These are phyloP conservation scores for Philaethria dido DNA, from an alignment of 2,888 invertebrate genomes.

Conservation along the genomic window DNA sequence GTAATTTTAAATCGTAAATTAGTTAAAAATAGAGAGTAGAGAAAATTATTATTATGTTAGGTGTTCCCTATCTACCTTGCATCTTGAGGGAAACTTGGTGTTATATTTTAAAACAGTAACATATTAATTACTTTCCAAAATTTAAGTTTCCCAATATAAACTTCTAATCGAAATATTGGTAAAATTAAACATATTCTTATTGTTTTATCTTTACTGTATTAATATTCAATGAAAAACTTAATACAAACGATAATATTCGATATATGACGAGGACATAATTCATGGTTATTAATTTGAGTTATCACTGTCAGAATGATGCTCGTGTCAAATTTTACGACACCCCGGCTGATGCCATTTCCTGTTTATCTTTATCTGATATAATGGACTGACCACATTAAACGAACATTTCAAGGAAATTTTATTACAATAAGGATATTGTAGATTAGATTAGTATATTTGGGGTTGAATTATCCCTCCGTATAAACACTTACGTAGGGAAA, in stretches of 20 bases:
- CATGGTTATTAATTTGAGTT: slow-evolving; percentile 7
- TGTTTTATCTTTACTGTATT: too few relatives aligned
- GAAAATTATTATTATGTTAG: too few relatives aligned
- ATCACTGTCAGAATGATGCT: slow-evolving; percentile 9
- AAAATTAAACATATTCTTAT: too few relatives aligned
- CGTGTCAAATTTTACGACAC: slow-evolving; percentile 20
- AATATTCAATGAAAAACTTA: neutral
- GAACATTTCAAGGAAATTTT: neutral
- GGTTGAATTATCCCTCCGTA: neutral
- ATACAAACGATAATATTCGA: neutral
- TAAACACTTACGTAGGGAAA: slow-evolving; percentile 13
- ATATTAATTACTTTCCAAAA: too few relatives aligned
- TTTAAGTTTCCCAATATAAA: too few relatives aligned
- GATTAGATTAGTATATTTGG: slow-evolving; percentile 11
- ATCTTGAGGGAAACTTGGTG: too few relatives aligned
- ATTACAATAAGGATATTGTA: neutral
- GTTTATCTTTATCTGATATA: slow-evolving; percentile 11
- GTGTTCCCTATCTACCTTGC: too few relatives aligned
- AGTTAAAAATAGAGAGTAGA: too few relatives aligned
- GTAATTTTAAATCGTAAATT: too few relatives aligned
- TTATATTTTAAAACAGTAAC: too few relatives aligned
- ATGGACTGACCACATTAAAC: neutral
- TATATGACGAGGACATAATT: neutral
- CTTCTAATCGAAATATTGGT: too few relatives aligned
- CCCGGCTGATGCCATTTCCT: slow-evolving; percentile 11